Evolutionary conservation across 2,113 vertebrate genomes (phyloP), one percentile per base, ranked within the genome.

Genomic region (Alexandromys fortis): DNA sequence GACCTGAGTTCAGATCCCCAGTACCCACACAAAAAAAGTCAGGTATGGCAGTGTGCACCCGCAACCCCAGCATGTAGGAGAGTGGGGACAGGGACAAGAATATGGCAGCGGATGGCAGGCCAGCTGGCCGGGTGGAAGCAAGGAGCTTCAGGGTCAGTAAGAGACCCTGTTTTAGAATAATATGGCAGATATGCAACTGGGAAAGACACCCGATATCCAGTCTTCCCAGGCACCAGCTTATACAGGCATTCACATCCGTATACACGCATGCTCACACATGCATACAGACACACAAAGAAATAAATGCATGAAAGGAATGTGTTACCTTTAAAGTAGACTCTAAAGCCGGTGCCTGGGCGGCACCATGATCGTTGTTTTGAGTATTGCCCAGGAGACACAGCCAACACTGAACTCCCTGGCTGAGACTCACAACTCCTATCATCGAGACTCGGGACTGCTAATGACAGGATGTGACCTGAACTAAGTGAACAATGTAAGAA

Each of bases 401-500:
- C 78, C 83, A 90, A 49, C 12, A 1, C 73, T 49, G 67, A 88
- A 45, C 77, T 93, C 94, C 90, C 86, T 95, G 96, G 96, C 96
- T 65, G 21, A 87, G 93, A 68, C 95, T 75, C 1, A 12, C 52
- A 76, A 47, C 58, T 67, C 91, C 88, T 63, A 58, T 94, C 96
- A 94, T 96, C 92, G 61, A 79, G 49, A 61, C 94, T 88, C 49
- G 30, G 72, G 85, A 58, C 88, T 22, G 45, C 90, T 97, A 93
- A 96, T 97, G 67, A 97, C 97, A 97, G 97, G 97, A 97, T 97
- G 67, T 97, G 96, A 90, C 97, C 95, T 82, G 88, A 92, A 70
- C 88, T 85, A 76, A 93, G 89, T 38, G 45, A 97, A 97, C 97
- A 97, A 97, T 97, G 95, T 33, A 90, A 47, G 76, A 94, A 94